Evolutionary conservation across 2,113 vertebrate species (phyloP), one percentile per base, ranked within the genome.

Genomic region (Hemichromis elongatus): DNA sequence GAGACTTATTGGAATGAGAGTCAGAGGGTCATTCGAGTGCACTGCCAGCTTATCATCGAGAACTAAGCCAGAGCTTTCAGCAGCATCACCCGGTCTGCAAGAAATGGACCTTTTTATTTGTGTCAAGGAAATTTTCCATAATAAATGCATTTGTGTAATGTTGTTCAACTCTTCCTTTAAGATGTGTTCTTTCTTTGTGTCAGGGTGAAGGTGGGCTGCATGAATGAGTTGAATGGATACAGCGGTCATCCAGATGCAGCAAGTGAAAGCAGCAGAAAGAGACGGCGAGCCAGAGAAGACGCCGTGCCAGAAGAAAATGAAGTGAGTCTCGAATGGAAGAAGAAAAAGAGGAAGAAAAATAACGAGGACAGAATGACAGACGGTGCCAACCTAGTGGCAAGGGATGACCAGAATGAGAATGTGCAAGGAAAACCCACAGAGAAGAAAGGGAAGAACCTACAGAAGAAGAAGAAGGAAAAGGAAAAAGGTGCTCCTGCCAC

Each of bases 121-220:
- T 2, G 35, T 40, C 7, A 1, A 24, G 21, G 11, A 70, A 70
- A 70, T 42, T 0, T 75, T 24, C 19, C 26, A 19, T 50, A 19
- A 75, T 75, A 50, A 1, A 19, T 50, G 24, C 0, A n/a, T 30
- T 75, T 28, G 5, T 21, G 18, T 14, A 42, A 57, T n/a, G 53
- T 79, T n/a, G 53, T 79, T 42, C 6, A 5, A 19, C 11, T 80
- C 9, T 47, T 40, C 56, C 16, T 47, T 47, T 37, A 21, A 73
- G 33, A 45, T 10, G 7, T 42, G 2, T 86, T 47, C 26, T 19
- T 24, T n/a, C 77, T 93, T 66, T 37, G 33, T 90, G 13, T 26
- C 88, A 97, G 96, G 87, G 96, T 96, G 84, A 96, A 95, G 78
- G 93, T 95, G 50, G 93, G 93, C n/a, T 81, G 33, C n/a, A 14